A percentile compares a stretch with the other conserved stretches of the same genome.
Evolutionary conservation across 2,888 invertebrate genomes (phyloP).

Genomic region (Tetragonula carbonaria): DNA sequence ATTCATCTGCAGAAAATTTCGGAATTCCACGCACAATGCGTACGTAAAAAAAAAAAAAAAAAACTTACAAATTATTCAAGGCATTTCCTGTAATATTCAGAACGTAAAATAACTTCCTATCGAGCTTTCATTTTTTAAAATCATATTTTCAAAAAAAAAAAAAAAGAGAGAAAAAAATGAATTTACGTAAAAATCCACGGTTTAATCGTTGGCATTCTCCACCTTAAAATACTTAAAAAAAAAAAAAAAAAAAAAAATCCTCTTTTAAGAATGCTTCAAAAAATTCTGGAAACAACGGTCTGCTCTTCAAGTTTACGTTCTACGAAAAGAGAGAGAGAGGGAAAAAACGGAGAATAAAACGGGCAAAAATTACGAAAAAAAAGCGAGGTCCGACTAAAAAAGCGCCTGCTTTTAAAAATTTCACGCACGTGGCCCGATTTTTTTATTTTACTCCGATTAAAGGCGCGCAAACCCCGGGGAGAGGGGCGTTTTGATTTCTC

Average conservation of each 20-base stretch:
- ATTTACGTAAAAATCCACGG: too few species aligned
- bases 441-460: conserved; percentile 12
- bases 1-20: too few species aligned
- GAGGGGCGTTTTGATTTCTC: background rate
- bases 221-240: background rate
- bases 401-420: background rate
- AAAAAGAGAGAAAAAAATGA: too few species aligned
- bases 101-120: too few species aligned
- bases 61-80: too few species aligned
- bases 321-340: too few species aligned
- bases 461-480: background rate
- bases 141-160: too few species aligned
- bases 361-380: background rate
- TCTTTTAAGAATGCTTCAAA: background rate
- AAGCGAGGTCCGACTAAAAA: too few species aligned
- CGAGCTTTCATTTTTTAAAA: too few species aligned
- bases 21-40: too few species aligned
- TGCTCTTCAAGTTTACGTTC: background rate
- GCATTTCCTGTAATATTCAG: too few species aligned
- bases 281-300: background rate
- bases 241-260: background rate
- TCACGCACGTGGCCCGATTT: background rate
- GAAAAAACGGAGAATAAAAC: background rate
- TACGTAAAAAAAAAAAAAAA: too few species aligned
- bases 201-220: background rate